phyloP scores from a whole-genome alignment of 2,888 invertebrate genomes.

The Neocrepidodera transversa region DNA sequence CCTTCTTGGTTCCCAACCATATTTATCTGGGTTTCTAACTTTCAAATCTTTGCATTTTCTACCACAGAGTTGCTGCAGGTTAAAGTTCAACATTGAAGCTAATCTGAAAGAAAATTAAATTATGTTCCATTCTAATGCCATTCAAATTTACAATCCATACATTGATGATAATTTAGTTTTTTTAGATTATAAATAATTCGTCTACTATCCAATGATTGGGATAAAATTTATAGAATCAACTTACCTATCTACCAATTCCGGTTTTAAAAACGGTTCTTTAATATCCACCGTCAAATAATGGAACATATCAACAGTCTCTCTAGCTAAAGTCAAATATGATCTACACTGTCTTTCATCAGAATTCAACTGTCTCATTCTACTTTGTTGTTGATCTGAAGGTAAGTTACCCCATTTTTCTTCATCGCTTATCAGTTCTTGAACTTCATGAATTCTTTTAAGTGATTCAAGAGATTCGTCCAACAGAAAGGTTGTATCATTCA shows the following conservation, averaged over 20 bases:
- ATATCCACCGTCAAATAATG: constrained; percentile 95
- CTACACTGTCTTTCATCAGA: constrained; percentile 88
- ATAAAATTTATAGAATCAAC: too few species aligned
- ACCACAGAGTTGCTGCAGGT: constrained; percentile 94
- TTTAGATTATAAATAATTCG: too few species aligned
- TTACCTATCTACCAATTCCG: constrained; percentile 82
- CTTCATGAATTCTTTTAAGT: constrained; percentile 84
- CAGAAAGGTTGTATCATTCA: constrained; percentile 97
- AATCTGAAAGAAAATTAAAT: constrained; percentile 60
- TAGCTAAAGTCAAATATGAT: constrained; percentile 88
- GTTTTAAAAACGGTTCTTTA: constrained; percentile 91
- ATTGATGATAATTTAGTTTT: too few species aligned
- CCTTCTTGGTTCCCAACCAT: constrained; percentile 96
- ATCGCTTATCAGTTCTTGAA: constrained; percentile 84
- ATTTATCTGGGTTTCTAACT: constrained; percentile 92
- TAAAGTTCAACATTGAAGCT: constrained; percentile 98
- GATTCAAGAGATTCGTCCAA: constrained; percentile 95
- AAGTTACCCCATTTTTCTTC: constrained; percentile 71
- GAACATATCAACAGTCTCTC: constrained; percentile 98
- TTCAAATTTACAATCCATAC: too few species aligned
- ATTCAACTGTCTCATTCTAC: constrained; percentile 77
- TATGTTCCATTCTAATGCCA: too few species aligned
- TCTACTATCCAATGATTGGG: too few species aligned
- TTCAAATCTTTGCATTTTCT: constrained; percentile 94
- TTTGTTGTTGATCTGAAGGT: constrained; percentile 74